A percentile compares a stretch with the other conserved stretches of the same genome.
Conservation (phyloP, 1,140 invertebrate species). For the Drosophila ogumai region DNA sequence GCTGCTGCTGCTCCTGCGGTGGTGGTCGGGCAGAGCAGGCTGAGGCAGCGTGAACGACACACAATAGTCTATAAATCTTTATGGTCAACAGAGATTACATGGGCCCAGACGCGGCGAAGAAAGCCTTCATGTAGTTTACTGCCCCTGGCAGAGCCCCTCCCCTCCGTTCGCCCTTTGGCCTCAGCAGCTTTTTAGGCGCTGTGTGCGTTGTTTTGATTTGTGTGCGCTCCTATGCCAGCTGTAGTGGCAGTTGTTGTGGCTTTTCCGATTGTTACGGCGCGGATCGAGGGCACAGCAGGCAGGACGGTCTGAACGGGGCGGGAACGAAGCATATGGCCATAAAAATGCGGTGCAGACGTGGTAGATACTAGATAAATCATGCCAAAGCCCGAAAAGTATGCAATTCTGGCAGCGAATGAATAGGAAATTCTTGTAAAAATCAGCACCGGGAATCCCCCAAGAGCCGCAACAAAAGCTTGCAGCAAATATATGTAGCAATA, state of each 20-base stretch:
- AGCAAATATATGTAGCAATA: neutral
- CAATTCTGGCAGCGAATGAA: constrained; percentile 56
- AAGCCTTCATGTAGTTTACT: constrained; percentile 75
- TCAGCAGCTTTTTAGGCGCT: constrained; percentile 74
- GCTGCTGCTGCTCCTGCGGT: constrained; percentile 32
- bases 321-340: constrained; percentile 66
- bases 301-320: neutral
- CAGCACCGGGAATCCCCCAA: constrained; percentile 12
- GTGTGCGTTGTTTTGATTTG: constrained; percentile 72
- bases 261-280: constrained; percentile 55
- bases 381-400: constrained; percentile 65
- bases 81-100: constrained; percentile 84
- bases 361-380: constrained; percentile 73
- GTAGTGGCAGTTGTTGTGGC: constrained; percentile 65
- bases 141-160: constrained; percentile 37
- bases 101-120: constrained; percentile 46
- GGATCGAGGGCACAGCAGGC: neutral
- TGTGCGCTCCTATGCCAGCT: constrained; percentile 52
- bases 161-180: constrained; percentile 16
- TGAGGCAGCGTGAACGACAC: constrained; percentile 65
- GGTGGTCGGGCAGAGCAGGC: constrained; percentile 15
- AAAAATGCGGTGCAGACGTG: constrained; percentile 76
- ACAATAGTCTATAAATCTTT: constrained; percentile 84
- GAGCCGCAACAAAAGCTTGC: neutral
- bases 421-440: constrained; percentile 63